Evolutionary conservation across 2,888 invertebrate species (phyloP).

Genomic region (Noctuana brunneofusca): DNA sequence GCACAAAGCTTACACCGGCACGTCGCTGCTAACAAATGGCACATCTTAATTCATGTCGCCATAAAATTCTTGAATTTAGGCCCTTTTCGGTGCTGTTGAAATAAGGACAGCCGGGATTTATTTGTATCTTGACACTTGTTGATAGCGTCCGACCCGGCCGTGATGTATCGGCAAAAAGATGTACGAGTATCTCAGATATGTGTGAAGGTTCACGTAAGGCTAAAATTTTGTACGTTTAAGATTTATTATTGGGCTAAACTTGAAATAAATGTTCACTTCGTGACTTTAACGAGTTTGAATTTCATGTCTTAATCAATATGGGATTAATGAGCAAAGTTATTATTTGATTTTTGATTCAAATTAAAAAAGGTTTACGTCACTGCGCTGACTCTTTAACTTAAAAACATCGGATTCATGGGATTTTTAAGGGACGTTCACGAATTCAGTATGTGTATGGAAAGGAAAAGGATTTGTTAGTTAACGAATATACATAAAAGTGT

Average conservation of each 20-base stretch:
- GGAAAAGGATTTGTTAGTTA: no score
- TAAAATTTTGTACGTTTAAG: conserved; percentile 41
- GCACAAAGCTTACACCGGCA: conserved; percentile 18
- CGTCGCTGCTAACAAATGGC: conserved; percentile 35
- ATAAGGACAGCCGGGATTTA: conserved; percentile 48
- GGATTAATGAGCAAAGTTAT: no score
- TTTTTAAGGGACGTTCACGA: no score
- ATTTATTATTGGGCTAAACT: conserved; percentile 46
- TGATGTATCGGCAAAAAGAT: conserved; percentile 38
- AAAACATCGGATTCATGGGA: no score
- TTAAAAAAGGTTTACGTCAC: no score
- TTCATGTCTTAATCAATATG: background rate
- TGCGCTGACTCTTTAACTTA: no score
- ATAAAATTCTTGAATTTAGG: conserved; percentile 35
- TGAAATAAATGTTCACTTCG: background rate
- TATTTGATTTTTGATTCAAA: no score
- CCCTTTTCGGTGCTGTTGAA: conserved; percentile 27
- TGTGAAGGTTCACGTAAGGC: conserved; percentile 12
- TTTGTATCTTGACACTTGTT: conserved; percentile 74
- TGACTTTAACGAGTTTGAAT: background rate
- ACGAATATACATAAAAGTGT: no score
- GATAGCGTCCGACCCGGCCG: conserved; percentile 55
- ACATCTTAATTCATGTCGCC: conserved; percentile 35
- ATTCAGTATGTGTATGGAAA: no score
- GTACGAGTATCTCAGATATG: conserved; percentile 37